A percentile compares a stretch with the other conserved stretches of the same genome.
Conservation (phyloP, 2,113 vertebrate genomes). For the Pelmatolapia mariae region DNA sequence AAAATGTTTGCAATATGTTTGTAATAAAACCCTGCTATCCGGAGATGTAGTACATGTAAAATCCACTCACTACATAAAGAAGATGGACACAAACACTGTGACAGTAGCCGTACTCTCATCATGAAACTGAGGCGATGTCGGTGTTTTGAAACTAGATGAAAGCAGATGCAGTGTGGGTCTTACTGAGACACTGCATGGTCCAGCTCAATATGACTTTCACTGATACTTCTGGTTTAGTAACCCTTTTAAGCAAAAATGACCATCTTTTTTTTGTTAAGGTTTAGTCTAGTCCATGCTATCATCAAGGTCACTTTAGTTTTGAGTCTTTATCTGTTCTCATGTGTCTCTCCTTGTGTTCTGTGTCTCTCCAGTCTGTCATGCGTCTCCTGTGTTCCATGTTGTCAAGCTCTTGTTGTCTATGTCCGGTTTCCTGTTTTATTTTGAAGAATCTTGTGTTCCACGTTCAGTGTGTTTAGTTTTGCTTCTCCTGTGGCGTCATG, state of each 20-base stretch:
- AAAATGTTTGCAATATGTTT: neutral
- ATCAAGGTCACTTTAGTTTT: neutral
- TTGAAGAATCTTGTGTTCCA: neutral
- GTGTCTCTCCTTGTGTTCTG: neutral
- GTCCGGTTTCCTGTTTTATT: neutral
- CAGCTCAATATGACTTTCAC: fast-evolving
- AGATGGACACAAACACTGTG: neutral
- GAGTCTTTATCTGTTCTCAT: fast-evolving
- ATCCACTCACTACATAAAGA: neutral
- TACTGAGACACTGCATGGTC: neutral
- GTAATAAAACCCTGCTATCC: fast-evolving
- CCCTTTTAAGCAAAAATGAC: fast-evolving
- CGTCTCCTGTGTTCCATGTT: neutral
- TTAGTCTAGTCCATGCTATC: neutral
- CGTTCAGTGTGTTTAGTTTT: neutral
- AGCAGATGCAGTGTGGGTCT: neutral
- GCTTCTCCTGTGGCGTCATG: neutral
- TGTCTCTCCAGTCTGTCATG: fast-evolving
- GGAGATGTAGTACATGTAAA: neutral
- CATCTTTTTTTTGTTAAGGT: neutral
- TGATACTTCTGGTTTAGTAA: fast-evolving
- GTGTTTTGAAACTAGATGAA: neutral
- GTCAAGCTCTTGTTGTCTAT: neutral
- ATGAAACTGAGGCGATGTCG: neutral
- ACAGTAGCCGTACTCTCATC: fast-evolving